Percentiles rank a stretch among this genome's conserved stretches.
Evolutionary conservation across 2,888 invertebrate species (phyloP).

Genomic region (Drosophila meridionalis): DNA sequence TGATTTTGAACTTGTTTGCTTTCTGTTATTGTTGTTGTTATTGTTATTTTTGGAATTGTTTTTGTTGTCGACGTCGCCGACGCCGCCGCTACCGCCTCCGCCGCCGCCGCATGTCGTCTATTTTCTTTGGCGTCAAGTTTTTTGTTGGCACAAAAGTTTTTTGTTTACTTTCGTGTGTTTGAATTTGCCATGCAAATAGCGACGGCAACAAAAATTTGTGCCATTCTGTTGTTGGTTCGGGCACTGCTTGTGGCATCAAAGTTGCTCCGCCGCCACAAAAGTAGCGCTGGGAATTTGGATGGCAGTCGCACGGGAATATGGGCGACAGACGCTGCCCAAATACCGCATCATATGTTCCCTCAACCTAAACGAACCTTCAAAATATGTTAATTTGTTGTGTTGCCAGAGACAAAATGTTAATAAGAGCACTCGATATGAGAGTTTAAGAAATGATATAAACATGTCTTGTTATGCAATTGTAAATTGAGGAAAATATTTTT

Average conservation of each 20-base stretch:
- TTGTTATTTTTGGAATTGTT: slow-evolving; percentile 16
- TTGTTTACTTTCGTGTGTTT: slow-evolving; percentile 75
- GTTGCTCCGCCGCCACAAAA: slow-evolving; percentile 38
- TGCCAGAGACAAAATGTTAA: slow-evolving; percentile 52
- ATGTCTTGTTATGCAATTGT: background rate
- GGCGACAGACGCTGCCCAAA: slow-evolving; percentile 20
- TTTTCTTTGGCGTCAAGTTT: slow-evolving; percentile 59
- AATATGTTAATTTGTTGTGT: slow-evolving; percentile 61
- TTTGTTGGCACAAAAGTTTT: slow-evolving; percentile 69
- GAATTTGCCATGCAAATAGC: slow-evolving; percentile 76
- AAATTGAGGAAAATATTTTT: background rate
- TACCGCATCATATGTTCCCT: slow-evolving; percentile 49
- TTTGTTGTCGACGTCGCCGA: slow-evolving; percentile 5
- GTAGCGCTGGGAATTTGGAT: slow-evolving; percentile 33
- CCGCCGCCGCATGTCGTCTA: slow-evolving; percentile 42
- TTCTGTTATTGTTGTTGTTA: slow-evolving; percentile 17
- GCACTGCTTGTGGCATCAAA: slow-evolving; percentile 40
- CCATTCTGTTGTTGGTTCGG: slow-evolving; percentile 27
- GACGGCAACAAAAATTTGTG: slow-evolving; percentile 54
- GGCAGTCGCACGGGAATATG: background rate
- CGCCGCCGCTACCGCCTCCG: background rate
- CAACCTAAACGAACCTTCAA: slow-evolving; percentile 39
- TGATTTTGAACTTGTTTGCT: slow-evolving; percentile 69
- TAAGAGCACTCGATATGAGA: slow-evolving; percentile 34
- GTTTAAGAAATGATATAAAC: background rate